Evolutionary conservation across 1,140 invertebrate species (phyloP).

Genomic region (Heliconius hewitsoni): DNA sequence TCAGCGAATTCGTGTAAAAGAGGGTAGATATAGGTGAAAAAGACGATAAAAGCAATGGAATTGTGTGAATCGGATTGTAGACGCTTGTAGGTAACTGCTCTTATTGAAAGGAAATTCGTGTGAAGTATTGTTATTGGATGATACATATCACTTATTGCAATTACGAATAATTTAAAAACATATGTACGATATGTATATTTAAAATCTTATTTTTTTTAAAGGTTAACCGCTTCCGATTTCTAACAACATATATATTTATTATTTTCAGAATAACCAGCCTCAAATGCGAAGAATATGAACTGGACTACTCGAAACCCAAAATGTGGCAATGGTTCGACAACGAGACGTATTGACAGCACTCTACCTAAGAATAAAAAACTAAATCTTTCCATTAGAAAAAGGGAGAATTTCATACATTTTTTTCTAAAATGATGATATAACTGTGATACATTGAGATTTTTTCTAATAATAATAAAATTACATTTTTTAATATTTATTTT

Average conservation of each 20-base stretch:
- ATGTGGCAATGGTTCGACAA: constrained; percentile 83
- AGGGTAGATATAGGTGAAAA: no score
- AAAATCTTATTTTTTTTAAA: background rate
- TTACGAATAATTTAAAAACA: no score
- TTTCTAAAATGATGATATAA: constrained; percentile 8
- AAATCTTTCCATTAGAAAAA: background rate
- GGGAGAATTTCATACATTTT: background rate
- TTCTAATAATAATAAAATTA: constrained; percentile 4
- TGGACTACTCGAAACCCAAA: constrained; percentile 75
- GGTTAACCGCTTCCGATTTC: no score
- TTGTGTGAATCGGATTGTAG: no score
- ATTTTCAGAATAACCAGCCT: constrained; percentile 74
- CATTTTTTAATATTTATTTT: background rate
- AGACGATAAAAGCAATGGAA: no score
- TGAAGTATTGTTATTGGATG: no score
- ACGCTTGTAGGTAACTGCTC: no score
- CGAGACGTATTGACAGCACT: constrained; percentile 73
- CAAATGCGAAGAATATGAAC: constrained; percentile 79
- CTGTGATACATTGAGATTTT: constrained; percentile 16
- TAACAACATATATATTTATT: constrained; percentile 37
- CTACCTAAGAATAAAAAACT: background rate
- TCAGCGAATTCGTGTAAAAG: no score
- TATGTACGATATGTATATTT: no score
- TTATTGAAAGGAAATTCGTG: no score
- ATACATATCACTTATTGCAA: no score